Conservation (phyloP, 2,797 vertebrate species). For the Helarctos malayanus region DNA sequence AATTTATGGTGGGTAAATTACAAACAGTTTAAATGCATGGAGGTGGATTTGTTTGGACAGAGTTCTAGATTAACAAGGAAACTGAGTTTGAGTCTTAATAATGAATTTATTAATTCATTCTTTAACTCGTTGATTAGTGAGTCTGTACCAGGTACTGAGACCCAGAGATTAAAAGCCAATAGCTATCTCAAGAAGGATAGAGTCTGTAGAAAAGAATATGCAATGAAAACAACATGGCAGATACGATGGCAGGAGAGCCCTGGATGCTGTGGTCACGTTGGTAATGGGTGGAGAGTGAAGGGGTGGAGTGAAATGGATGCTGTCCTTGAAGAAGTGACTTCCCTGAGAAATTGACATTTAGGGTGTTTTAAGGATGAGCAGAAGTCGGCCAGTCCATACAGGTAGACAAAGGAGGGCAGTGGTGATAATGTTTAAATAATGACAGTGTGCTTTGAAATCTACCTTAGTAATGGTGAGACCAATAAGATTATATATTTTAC, state of each 20-base stretch:
- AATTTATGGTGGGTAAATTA: background rate
- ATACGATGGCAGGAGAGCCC: background rate
- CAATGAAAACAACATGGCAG: background rate
- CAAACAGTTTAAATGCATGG: background rate
- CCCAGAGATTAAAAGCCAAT: background rate
- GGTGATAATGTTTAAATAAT: background rate
- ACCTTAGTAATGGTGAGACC: background rate
- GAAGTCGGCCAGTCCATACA: background rate
- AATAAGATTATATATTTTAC: background rate
- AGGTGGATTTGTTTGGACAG: background rate
- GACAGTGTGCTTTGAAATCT: background rate
- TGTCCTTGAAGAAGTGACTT: background rate
- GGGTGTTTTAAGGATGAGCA: background rate
- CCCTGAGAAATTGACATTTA: background rate
- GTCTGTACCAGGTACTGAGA: background rate
- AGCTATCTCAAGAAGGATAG: background rate
- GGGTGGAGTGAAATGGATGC: background rate
- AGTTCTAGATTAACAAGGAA: slow-evolving; percentile 22
- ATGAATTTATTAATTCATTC: background rate
- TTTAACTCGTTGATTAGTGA: background rate
- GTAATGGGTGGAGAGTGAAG: background rate
- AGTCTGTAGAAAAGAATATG: background rate
- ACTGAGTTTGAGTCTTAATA: background rate
- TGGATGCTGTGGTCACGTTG: background rate
- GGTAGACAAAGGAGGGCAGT: background rate